These are phyloP conservation scores for Andricus quercusramuli DNA, from an alignment of 2,888 invertebrate genomes.

Conservation along the genomic window DNA sequence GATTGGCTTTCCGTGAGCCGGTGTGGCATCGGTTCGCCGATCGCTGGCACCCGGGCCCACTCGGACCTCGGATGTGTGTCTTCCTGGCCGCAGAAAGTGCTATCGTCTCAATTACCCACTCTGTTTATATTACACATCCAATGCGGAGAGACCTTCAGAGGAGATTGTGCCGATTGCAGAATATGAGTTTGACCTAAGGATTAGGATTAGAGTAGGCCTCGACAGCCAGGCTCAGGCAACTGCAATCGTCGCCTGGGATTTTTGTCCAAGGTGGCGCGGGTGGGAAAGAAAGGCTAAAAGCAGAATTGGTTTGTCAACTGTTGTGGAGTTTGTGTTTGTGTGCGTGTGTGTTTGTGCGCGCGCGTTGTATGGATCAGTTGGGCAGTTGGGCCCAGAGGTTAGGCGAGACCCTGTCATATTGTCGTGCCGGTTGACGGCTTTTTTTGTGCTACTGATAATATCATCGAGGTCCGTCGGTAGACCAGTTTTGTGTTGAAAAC, in stretches of 20 bases:
- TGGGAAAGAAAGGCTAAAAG: constrained; percentile 19
- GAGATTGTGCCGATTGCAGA: constrained; percentile 33
- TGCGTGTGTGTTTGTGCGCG: background rate
- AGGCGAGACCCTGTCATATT: background rate
- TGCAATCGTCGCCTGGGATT: constrained; percentile 15
- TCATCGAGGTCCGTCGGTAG: constrained; percentile 44
- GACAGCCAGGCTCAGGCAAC: constrained; percentile 25
- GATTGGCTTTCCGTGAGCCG: constrained; percentile 33
- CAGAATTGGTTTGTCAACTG: constrained; percentile 7
- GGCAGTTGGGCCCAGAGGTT: background rate
- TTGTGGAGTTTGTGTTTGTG: background rate
- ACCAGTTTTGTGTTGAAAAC: constrained; percentile 49
- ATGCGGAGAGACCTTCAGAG: constrained; percentile 14
- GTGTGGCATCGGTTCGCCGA: constrained; percentile 41
- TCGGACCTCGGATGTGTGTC: constrained; percentile 4
- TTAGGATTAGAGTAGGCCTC: constrained; percentile 49
- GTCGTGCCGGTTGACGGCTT: background rate
- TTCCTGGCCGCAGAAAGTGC: background rate
- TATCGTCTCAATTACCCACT: background rate
- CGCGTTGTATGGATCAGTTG: constrained; percentile 10
- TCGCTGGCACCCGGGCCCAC: constrained; percentile 34
- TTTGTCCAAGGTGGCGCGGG: constrained; percentile 36
- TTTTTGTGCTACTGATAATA: constrained; percentile 22
- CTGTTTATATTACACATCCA: background rate
- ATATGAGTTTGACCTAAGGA: constrained; percentile 35